Evolutionary conservation across 1,140 invertebrate species (phyloP), one percentile per base, ranked within the genome.

Genomic region (Doryteuthis pealeii): DNA sequence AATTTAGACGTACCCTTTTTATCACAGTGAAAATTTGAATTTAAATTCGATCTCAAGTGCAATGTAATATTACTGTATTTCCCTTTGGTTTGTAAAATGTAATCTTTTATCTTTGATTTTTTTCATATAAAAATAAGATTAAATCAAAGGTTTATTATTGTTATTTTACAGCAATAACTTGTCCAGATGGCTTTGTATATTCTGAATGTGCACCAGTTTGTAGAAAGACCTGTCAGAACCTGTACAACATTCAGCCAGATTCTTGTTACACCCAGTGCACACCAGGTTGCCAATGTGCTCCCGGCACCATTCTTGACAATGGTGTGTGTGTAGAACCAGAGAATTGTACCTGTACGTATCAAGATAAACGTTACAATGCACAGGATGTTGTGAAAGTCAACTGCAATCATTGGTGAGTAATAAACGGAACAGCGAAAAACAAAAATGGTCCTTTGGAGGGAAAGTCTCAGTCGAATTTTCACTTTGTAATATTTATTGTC

Each of bases 71-170:
- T n/a, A n/a, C n/a, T n/a, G n/a, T n/a, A n/a, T n/a, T n/a, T n/a
- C n/a, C n/a, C n/a, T n/a, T n/a, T n/a, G n/a, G n/a, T n/a, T n/a
- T n/a, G n/a, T n/a, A n/a, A n/a, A n/a, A n/a, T n/a, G n/a, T n/a
- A n/a, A n/a, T n/a, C n/a, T n/a, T n/a, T n/a, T n/a, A n/a, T n/a
- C n/a, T n/a, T n/a, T n/a, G n/a, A n/a, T n/a, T n/a, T n/a, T n/a
- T n/a, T n/a, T n/a, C n/a, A n/a, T n/a, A n/a, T n/a, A n/a, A n/a
- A n/a, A n/a, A n/a, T n/a, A n/a, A n/a, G n/a, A n/a, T n/a, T n/a
- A n/a, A n/a, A n/a, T n/a, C n/a, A n/a, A n/a, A n/a, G n/a, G n/a
- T 2, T 82, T 95, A 4, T 90, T 93, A 26, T 18, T 26, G 8
- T 74, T 35, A 28, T 22, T 22, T 72, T 68, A n/a, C 66, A 79